Percentiles rank a stretch among this genome's conserved stretches.
These are phyloP conservation scores for Acanthurus tractus DNA, from an alignment of 2,797 vertebrate species.

Conservation along the genomic window DNA sequence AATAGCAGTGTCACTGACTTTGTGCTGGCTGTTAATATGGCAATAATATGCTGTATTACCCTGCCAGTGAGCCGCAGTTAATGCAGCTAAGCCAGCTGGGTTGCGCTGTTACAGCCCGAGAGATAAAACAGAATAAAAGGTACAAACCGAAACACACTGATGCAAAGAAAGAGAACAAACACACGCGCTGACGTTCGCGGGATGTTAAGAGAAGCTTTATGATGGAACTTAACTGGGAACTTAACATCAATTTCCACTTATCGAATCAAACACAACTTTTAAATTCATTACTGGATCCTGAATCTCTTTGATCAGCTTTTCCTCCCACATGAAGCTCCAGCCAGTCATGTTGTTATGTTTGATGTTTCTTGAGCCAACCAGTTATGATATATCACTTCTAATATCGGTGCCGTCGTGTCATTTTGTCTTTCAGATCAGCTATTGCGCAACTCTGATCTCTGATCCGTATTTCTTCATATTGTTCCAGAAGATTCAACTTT, in stretches of 20 bases:
- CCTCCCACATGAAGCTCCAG: not conserved
- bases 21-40: constrained; percentile 36
- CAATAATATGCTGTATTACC: constrained; percentile 39
- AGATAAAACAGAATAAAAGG: constrained; percentile 22
- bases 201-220: constrained; percentile 21
- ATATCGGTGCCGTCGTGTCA: too few species aligned
- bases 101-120: not conserved
- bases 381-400: not conserved
- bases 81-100: constrained; percentile 20
- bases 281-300: not conserved
- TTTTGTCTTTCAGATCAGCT: too few species aligned
- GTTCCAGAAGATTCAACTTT: too few species aligned
- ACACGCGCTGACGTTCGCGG: constrained; percentile 23
- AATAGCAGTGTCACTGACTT: constrained; percentile 34
- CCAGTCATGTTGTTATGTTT: not conserved
- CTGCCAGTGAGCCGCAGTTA: constrained; percentile 42
- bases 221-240: constrained; percentile 12
- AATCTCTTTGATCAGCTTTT: not conserved
- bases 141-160: constrained; percentile 4
- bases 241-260: constrained; percentile 5
- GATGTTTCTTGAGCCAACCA: not conserved
- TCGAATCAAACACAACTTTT: constrained; percentile 4
- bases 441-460: too few species aligned
- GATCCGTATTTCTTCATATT: too few species aligned
- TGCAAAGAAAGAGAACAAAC: constrained; percentile 19